Percentiles rank a stretch among this genome's conserved stretches.
Evolutionary conservation across 2,797 vertebrate species (phyloP).

Genomic region (Echiichthys vipera): DNA sequence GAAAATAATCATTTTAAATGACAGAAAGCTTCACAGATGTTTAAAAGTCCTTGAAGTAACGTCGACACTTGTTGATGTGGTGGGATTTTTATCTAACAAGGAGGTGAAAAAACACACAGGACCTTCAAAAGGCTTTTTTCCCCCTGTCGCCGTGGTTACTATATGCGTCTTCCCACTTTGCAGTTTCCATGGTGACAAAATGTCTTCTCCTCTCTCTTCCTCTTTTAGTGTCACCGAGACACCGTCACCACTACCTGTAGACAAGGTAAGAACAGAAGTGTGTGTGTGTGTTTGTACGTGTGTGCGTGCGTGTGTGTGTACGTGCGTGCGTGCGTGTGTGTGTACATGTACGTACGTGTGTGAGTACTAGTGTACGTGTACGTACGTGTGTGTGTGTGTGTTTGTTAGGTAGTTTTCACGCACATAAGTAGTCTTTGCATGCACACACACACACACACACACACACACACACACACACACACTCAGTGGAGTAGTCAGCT

Average conservation of each 20-base stretch:
- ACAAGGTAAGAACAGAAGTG: conserved; percentile 92
- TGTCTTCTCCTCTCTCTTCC: conserved; percentile 54
- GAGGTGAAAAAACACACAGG: conserved; percentile 21
- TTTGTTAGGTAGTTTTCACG: conserved; percentile 5
- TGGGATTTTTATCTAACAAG: conserved; percentile 6
- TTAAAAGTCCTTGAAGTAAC: neutral
- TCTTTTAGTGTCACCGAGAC: conserved; percentile 95
- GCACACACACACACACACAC: neutral
- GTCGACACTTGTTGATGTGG: neutral
- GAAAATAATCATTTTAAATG: neutral
- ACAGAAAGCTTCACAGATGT: neutral
- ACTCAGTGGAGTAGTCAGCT: conserved; percentile 50
- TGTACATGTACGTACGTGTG: neutral
- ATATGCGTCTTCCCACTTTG: conserved; percentile 36
- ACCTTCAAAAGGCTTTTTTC: conserved; percentile 33
- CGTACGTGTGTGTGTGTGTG: neutral
- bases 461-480: conserved; percentile 5
- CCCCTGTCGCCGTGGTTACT: conserved; percentile 59
- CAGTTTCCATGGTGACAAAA: conserved; percentile 72
- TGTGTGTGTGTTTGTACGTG: neutral
- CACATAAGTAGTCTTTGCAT: neutral
- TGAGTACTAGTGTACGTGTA: neutral
- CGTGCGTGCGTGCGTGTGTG: neutral
- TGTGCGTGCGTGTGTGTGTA: neutral
- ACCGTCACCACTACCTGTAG: conserved; percentile 96